Conservation (phyloP, 1,140 invertebrate genomes). For the Melipona quadrifasciata region DNA sequence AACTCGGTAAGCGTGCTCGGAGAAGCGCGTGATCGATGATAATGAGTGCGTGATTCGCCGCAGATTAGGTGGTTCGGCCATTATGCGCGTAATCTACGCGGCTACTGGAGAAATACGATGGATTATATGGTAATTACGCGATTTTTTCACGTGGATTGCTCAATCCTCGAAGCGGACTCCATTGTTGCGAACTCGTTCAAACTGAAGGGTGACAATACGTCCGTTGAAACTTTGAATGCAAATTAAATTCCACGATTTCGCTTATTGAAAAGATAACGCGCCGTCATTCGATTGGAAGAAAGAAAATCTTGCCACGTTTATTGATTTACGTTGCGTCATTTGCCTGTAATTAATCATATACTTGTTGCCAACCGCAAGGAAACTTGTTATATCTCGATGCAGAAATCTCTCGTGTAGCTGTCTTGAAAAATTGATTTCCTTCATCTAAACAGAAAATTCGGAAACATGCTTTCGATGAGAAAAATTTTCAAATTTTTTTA, state of each 20-base stretch:
- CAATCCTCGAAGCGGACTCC: constrained; percentile 10
- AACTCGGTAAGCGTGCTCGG: background rate
- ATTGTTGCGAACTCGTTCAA: background rate
- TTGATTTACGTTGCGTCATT: background rate
- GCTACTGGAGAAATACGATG: constrained; percentile 34
- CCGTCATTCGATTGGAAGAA: too few relatives aligned
- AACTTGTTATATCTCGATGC: constrained; percentile 18
- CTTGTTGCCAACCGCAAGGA: background rate
- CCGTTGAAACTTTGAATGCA: background rate
- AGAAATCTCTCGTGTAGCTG: background rate
- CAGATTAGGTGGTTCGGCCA: constrained; percentile 41
- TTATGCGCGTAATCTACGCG: constrained; percentile 27
- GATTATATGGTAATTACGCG: constrained; percentile 37
- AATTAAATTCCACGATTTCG: background rate
- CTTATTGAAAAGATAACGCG: background rate
- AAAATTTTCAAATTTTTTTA: background rate
- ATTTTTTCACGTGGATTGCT: constrained; percentile 6
- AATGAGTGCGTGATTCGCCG: constrained; percentile 23
- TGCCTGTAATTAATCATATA: background rate
- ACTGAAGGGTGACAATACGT: background rate
- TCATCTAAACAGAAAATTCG: too few relatives aligned
- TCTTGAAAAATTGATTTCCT: background rate
- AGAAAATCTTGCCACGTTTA: background rate
- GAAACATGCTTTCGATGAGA: background rate
- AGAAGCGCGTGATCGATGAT: constrained; percentile 10